phyloP scores from a whole-genome alignment of 2,797 vertebrate species.

The Mareca penelope region DNA sequence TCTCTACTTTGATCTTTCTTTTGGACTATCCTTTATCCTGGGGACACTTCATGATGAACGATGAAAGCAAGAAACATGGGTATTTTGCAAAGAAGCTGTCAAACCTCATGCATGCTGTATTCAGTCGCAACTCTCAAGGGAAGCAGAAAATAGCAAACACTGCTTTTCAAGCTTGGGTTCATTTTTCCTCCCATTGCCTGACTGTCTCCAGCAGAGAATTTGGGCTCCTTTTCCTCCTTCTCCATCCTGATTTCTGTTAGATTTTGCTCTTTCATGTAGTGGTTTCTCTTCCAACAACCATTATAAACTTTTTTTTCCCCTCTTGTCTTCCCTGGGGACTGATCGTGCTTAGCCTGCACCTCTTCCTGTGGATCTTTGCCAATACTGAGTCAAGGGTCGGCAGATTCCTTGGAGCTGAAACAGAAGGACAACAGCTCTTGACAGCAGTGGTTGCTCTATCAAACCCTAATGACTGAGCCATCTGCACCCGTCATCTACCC shows the following conservation, averaged over 20 bases:
- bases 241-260: background rate
- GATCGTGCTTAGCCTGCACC: background rate
- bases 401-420: background rate
- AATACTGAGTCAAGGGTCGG: background rate
- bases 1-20: background rate
- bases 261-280: background rate
- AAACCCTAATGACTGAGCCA: background rate
- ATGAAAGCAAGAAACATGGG: background rate
- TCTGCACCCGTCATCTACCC: background rate
- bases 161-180: background rate
- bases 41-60: background rate
- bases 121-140: background rate
- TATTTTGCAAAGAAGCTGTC: background rate
- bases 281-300: background rate
- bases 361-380: background rate
- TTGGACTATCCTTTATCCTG: background rate
- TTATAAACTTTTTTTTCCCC: background rate
- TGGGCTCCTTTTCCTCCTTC: background rate
- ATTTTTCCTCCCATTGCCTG: background rate
- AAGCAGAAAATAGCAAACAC: background rate
- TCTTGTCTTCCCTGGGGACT: background rate
- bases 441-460: background rate
- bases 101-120: accelerated
- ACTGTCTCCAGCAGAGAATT: background rate
- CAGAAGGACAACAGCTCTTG: background rate